Evolutionary conservation across 1,140 invertebrate species (phyloP).

Genomic region (Pachypeltis micranthus): DNA sequence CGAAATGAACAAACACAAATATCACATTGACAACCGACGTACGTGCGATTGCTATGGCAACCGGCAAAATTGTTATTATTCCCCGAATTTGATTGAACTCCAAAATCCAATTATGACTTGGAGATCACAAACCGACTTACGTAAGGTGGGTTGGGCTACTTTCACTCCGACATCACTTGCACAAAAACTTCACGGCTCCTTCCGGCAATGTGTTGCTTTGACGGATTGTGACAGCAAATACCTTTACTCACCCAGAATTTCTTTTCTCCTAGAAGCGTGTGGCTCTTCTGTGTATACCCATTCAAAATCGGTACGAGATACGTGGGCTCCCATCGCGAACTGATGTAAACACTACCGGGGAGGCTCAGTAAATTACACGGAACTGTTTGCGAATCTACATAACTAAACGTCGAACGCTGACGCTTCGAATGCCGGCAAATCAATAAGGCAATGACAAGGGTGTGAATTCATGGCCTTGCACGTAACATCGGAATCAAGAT

Average conservation of each 20-base stretch:
- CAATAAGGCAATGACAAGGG: neutral
- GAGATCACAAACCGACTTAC: too few relatives aligned
- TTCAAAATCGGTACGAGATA: conserved; percentile 83
- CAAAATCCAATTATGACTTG: too few relatives aligned
- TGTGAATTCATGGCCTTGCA: too few relatives aligned
- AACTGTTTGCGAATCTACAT: neutral
- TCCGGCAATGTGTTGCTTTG: neutral
- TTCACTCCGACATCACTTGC: too few relatives aligned
- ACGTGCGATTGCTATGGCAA: too few relatives aligned
- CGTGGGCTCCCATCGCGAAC: conserved; percentile 66
- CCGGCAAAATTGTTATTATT: neutral
- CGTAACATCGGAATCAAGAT: too few relatives aligned
- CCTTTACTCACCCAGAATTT: conserved; percentile 71
- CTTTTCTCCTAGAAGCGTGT: conserved; percentile 86
- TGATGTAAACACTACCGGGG: neutral
- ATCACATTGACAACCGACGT: too few relatives aligned
- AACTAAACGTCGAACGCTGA: neutral
- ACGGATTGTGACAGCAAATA: conserved; percentile 8
- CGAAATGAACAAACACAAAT: too few relatives aligned
- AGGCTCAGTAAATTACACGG: neutral
- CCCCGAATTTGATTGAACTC: too few relatives aligned
- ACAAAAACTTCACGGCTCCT: neutral
- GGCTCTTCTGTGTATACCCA: conserved; percentile 96
- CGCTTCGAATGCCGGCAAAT: neutral
- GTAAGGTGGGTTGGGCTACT: too few relatives aligned